Conservation (phyloP, 2,113 vertebrate genomes). For the Gobio gobio region DNA sequence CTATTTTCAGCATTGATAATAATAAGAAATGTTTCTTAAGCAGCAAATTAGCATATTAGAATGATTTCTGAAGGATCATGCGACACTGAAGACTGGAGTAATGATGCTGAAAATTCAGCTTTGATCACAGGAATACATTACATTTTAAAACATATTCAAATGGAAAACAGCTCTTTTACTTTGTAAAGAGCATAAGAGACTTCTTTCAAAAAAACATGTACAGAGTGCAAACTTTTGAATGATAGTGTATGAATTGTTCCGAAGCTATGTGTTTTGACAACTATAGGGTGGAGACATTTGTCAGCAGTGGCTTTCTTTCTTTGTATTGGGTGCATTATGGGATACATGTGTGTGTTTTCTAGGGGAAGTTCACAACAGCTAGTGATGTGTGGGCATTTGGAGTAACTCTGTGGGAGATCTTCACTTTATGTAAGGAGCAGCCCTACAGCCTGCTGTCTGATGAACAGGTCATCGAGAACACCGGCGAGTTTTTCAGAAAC, state of each 20-base stretch:
- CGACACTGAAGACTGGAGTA: neutral
- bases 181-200: neutral
- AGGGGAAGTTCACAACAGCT: slow-evolving; percentile 87
- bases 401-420: slow-evolving; percentile 86
- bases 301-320: neutral
- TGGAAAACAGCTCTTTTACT: neutral
- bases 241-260: no score
- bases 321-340: neutral
- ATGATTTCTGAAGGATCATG: neutral
- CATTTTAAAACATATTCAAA: neutral
- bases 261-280: neutral
- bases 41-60: neutral
- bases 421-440: slow-evolving; percentile 86
- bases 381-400: slow-evolving; percentile 87
- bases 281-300: neutral
- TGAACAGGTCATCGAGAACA: slow-evolving; percentile 87
- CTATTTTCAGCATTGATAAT: neutral
- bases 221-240: no score
- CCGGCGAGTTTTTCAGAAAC: slow-evolving; percentile 88
- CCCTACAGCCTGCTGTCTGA: slow-evolving; percentile 85
- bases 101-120: neutral
- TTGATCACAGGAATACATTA: neutral
- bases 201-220: neutral
- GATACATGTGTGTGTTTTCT: slow-evolving; percentile 29
- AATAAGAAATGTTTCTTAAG: neutral